phyloP scores from a whole-genome alignment of 2,797 vertebrate species.

The Sebastes minor region DNA sequence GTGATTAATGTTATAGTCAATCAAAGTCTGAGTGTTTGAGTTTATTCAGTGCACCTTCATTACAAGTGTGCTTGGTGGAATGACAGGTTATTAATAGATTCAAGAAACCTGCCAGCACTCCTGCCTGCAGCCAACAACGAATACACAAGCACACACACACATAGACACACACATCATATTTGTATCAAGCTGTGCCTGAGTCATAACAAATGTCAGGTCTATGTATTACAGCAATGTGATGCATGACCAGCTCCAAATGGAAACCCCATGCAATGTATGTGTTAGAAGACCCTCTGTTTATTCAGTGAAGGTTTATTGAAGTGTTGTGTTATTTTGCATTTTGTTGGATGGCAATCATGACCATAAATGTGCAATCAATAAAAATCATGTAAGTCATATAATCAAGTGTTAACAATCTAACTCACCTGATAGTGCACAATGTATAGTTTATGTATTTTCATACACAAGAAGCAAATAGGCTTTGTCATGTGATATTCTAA shows the following conservation, averaged over 20 bases:
- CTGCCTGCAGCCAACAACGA: conserved; percentile 50
- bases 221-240: conserved; percentile 50
- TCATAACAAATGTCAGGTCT: conserved; percentile 70
- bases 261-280: conserved; percentile 51
- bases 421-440: background rate
- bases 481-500: background rate
- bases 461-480: background rate
- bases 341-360: background rate
- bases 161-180: conserved; percentile 31
- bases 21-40: conserved; percentile 16
- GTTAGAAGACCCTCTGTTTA: conserved; percentile 22
- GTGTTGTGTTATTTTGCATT: background rate
- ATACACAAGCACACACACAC: background rate
- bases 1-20: conserved; percentile 11
- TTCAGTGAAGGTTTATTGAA: conserved; percentile 25
- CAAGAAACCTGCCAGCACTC: conserved; percentile 54
- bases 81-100: conserved; percentile 70
- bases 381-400: background rate
- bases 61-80: conserved; percentile 40
- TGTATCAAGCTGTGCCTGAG: conserved; percentile 64
- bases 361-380: background rate
- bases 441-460: background rate
- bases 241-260: conserved; percentile 40
- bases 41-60: conserved; percentile 34
- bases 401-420: background rate